Base-by-base conservation (phyloP, 2,797 vertebrate genomes). In the Labroides dimidiatus region DNA sequence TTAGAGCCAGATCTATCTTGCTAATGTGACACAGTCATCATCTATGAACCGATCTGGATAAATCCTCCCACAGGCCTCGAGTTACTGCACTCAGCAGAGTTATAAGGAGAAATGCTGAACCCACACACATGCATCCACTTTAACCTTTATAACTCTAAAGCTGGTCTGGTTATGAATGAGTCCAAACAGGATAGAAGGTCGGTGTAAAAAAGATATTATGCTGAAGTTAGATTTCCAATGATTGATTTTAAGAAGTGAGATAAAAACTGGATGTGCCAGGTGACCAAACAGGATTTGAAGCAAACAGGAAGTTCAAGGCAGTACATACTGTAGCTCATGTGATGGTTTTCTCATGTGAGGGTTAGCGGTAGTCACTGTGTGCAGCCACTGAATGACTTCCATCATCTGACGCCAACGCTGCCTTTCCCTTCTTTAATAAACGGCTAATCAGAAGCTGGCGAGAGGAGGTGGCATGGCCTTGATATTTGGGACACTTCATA, bases 81-180 rank as follows among this genome's bases (percentile, higher is more conserved):
- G 73, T 92, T 92, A 78, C 92, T 61, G 4, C 50, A 27, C 80
- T 90, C 82, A 88, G 88, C 86, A 84, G 75, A 69, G 61, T 84
- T 87, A 87, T 85, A 83, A 81, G 87, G 78, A 76, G 89, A 72
- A 76, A 64, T 55, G 67, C 77, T 85, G 44, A 82, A 81, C 49
- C 82, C 72, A 48, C 73, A 39, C 58, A 51, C 58, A 0, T 84
- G 85, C 87, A 84, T 89, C 60, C 57, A 9, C 69, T 50, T 68
- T 21, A 45, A 27, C 71, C 72, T 73, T 17, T 42, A 6, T 6
- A 42, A 12, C 37, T 39, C 15, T 17, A 16, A 15, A 42, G 41
- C 5, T 15, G 4, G 41, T 42, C 3, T 12, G 39, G 41, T 15
- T 66, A 64, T 30, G 30, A 45, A 55, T 21, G 4, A 6, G 1